Base-by-base conservation (phyloP, 2,888 invertebrate species). In the Formica aserva region DNA sequence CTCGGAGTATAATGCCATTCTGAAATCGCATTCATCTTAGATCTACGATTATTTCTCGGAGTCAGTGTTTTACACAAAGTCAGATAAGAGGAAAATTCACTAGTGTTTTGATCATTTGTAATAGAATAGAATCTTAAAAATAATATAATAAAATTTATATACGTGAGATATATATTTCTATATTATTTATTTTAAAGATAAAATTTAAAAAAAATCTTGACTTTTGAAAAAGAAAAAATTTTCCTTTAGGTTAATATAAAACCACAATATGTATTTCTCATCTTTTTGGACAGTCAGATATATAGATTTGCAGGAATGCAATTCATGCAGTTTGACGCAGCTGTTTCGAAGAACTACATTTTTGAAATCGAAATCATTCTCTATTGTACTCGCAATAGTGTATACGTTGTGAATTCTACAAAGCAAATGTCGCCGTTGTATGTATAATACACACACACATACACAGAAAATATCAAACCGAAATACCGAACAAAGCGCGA, bases 351-450 rank as follows among this genome's bases (percentile, higher is more conserved):
- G 22, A 22, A 60, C 41, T 71, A 71, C 32, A 45, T 60, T 71
- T 78, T 60, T 48, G 29, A 52, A 52, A 48, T n/a, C 26, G 9
- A 78, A 78, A 78, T 78, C 57, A 78, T 60, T 78, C 57, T 57
- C 32, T 18, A 78, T 78, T 78, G 78, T 78, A 45, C 18, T 2
- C 62, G 22, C n/a, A 75, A 52, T 65, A 35, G 45, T 55, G 8
- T 65, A 45, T 41, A 32, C 32, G 32, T 57, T 67, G 67, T 32
- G 55, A 13, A 22, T 60, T 45, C 41, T 60, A 22, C 32, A 71
- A 78, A 78, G 45, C 71, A 71, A 78, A 71, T 60, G 55, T 52
- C 29, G 52, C 32, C 6, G 69, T 60, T 71, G 15, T 41, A 22
- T 26, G 0, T 26, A 26, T 26, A 22, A 22, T 22, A 22, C 22